phyloP scores from a whole-genome alignment of 2,113 vertebrate species.

The Oxyruncus cristatus region DNA sequence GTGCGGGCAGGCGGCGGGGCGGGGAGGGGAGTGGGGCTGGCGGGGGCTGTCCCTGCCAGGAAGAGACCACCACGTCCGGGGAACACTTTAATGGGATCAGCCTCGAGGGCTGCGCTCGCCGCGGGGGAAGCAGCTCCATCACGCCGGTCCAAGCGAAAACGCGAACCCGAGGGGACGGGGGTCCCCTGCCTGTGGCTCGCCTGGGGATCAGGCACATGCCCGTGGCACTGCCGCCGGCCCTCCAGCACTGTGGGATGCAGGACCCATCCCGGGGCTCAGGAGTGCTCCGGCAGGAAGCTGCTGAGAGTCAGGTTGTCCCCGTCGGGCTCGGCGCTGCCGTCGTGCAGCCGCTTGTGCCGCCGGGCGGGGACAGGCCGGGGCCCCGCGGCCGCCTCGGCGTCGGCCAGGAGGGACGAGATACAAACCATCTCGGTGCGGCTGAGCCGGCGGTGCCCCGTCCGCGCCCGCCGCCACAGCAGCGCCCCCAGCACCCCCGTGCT shows the following conservation, averaged over 20 bases:
- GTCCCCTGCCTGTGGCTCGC: background rate
- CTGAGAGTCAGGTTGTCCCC: slow-evolving; percentile 84
- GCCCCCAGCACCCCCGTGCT: slow-evolving; percentile 77
- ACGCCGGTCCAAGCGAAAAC: rapidly evolving
- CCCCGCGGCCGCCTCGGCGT: slow-evolving; percentile 2
- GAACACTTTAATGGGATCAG: background rate
- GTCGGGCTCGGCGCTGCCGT: slow-evolving; percentile 48
- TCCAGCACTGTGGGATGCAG: background rate
- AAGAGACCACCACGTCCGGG: background rate
- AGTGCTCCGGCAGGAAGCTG: slow-evolving; percentile 86
- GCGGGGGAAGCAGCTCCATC: background rate
- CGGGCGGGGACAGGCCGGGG: background rate
- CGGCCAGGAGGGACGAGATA: slow-evolving; percentile 83
- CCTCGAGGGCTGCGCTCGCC: background rate
- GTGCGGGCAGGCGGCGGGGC: background rate
- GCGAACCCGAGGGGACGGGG: background rate
- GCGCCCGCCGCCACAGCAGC: slow-evolving; percentile 74
- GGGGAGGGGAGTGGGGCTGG: background rate
- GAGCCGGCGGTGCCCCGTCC: slow-evolving; percentile 26
- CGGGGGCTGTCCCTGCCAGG: background rate
- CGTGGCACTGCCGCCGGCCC: background rate
- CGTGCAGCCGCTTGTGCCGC: slow-evolving; percentile 23
- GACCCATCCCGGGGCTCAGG: background rate
- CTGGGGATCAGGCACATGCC: rapidly evolving
- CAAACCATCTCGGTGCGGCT: slow-evolving; percentile 85